These are phyloP conservation scores for Noturus placidus DNA, from an alignment of 2,113 vertebrate genomes.

Conservation along the genomic window DNA sequence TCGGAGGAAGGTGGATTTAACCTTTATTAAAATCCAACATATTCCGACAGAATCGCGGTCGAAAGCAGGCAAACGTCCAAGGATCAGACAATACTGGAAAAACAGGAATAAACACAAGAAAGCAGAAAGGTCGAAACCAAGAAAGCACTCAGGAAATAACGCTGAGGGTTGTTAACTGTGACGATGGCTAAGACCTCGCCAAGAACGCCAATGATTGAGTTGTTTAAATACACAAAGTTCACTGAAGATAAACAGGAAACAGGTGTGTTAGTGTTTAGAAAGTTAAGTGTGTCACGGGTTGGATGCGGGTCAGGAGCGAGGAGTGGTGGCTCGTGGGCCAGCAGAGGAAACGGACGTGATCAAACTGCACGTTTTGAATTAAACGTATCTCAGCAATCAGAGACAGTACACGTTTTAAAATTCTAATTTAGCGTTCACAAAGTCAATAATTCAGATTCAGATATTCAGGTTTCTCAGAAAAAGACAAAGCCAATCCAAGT, in stretches of 20 bases:
- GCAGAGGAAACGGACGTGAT: not conserved
- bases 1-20: not conserved
- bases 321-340: not conserved
- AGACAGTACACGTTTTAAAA: not conserved
- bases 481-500: not conserved
- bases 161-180: not conserved
- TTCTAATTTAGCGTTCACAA: not conserved
- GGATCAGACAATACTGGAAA: not conserved
- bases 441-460: not conserved
- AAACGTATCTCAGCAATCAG: too few species aligned
- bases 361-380: not conserved
- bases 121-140: not conserved
- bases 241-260: constrained; percentile 27
- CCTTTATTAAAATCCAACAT: not conserved
- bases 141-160: not conserved
- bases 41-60: not conserved
- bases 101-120: constrained; percentile 8
- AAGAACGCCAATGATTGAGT: not conserved
- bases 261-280: constrained; percentile 17
- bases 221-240: constrained; percentile 16
- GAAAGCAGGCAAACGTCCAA: not conserved
- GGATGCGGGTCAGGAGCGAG: not conserved
- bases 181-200: not conserved
- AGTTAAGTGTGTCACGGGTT: not conserved
- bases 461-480: not conserved